Conservation (phyloP, 2,797 vertebrate species). For the Eleutherodactylus coqui region DNA sequence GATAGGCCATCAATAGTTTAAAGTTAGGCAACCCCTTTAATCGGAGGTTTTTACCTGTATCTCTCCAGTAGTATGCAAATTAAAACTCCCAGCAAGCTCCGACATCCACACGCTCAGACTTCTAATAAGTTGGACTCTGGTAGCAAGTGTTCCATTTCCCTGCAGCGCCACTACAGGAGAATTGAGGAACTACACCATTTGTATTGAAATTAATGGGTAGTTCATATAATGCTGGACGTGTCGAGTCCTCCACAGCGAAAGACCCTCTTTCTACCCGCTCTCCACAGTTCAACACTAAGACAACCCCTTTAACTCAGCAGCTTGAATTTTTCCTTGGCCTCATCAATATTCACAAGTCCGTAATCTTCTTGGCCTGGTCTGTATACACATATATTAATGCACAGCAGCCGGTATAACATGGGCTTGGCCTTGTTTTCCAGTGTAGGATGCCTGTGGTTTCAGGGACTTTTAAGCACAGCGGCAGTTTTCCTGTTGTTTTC, state of each 20-base stretch:
- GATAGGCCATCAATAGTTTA: too few relatives aligned
- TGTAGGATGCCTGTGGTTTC: neutral
- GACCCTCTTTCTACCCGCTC: neutral
- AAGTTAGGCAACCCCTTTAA: too few relatives aligned
- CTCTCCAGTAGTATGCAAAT: neutral
- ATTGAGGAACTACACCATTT: neutral
- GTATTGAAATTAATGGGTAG: neutral
- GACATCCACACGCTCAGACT: neutral
- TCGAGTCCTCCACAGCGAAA: neutral
- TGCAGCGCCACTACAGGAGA: neutral
- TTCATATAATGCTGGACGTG: neutral
- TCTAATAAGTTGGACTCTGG: neutral
- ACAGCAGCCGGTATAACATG: constrained; percentile 15
- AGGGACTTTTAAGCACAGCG: constrained; percentile 17
- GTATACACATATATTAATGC: constrained; percentile 29
- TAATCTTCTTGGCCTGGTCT: neutral
- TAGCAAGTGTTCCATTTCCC: neutral
- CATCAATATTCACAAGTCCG: neutral
- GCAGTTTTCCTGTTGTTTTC: constrained; percentile 42
- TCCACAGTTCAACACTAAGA: neutral
- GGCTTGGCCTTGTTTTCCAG: neutral
- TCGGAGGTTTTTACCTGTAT: neutral
- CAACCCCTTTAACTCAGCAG: neutral
- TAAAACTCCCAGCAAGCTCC: neutral
- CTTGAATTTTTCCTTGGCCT: constrained; percentile 6